Evolutionary conservation across 2,888 invertebrate genomes (phyloP), one percentile per base, ranked within the genome.

Genomic region (Cephus nigrinus): DNA sequence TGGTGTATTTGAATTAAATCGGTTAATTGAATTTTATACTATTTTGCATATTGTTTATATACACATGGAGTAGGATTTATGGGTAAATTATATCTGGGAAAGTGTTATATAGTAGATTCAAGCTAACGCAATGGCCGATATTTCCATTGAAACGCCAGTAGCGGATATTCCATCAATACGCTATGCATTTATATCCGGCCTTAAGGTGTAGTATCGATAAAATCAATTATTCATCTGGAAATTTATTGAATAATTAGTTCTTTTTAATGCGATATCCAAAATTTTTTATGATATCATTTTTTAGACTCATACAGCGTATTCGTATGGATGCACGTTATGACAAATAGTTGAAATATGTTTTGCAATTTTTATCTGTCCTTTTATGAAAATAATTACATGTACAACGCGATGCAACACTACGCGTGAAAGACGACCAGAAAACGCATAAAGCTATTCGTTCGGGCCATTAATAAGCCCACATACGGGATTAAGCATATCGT

Each of bases 401-500:
- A 9, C 23, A 55, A 55, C 9, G 2, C 23, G 23, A 55, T 9
- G 9, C 55, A 55, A 1, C 55, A 9, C 9, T 55, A 55, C 23
- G 9, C 55, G 23, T 9, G 23, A 9, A 55, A 55, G 9, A 55
- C 23, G 23, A 9, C 55, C 55, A 9, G 9, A 55, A 15, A 55
- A 72, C 77, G 84, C 79, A 78, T 80, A 79, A 73, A 79, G 35
- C 79, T 68, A 78, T 75, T 78, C 77, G 68, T 78, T 78, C 36
- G 68, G 81, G 75, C 80, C 80, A 84, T 84, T 85, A 84, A 84
- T 86, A 83, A 85, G 79, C 76, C 68, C 55, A 33, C 75, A 79
- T 76, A 23, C 79, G 74, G 75, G 82, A 85, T 84, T 82, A 85
- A 82, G 80, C 84, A 82, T 86, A 84, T 85, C 83, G 79, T 82